Conservation (phyloP, 1,140 invertebrate genomes). For the Lordiphosa clarofinis region DNA sequence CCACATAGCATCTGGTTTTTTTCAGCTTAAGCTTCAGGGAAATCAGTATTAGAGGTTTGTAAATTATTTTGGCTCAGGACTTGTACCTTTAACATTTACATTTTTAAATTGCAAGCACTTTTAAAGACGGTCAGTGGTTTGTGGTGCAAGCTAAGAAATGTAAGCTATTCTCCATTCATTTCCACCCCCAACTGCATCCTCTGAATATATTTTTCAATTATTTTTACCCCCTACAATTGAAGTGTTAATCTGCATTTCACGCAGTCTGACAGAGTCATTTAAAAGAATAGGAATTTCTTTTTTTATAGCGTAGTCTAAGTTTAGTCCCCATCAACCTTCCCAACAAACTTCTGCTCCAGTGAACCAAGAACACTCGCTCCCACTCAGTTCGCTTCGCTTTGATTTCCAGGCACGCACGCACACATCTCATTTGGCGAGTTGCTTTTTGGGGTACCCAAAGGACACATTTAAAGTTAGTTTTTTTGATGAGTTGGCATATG, state of each 20-base stretch:
- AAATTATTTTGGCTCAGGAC: no score
- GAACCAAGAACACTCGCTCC: slow-evolving; percentile 17
- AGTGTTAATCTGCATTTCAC: slow-evolving; percentile 9
- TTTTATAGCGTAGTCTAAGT: neutral
- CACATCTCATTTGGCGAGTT: slow-evolving; percentile 37
- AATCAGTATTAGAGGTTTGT: no score
- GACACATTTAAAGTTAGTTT: slow-evolving; percentile 71
- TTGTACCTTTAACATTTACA: no score
- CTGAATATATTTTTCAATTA: no score
- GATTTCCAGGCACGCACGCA: slow-evolving; percentile 49
- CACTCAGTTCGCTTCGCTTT: slow-evolving; percentile 33
- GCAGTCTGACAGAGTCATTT: slow-evolving; percentile 1
- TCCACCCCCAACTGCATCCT: no score
- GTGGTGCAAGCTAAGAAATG: no score
- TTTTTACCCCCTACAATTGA: neutral
- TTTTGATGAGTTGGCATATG: slow-evolving; percentile 73
- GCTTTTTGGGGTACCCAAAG: slow-evolving; percentile 28
- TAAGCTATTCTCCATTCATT: no score
- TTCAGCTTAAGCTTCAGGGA: no score
- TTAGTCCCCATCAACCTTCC: neutral
- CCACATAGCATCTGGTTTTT: no score
- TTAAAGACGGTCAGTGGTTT: no score
- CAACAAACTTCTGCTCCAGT: slow-evolving; percentile 33
- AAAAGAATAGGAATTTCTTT: neutral
- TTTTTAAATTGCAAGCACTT: no score